These are phyloP conservation scores for Cynopterus sphinx DNA, from an alignment of 2,797 vertebrate genomes.

Conservation along the genomic window DNA sequence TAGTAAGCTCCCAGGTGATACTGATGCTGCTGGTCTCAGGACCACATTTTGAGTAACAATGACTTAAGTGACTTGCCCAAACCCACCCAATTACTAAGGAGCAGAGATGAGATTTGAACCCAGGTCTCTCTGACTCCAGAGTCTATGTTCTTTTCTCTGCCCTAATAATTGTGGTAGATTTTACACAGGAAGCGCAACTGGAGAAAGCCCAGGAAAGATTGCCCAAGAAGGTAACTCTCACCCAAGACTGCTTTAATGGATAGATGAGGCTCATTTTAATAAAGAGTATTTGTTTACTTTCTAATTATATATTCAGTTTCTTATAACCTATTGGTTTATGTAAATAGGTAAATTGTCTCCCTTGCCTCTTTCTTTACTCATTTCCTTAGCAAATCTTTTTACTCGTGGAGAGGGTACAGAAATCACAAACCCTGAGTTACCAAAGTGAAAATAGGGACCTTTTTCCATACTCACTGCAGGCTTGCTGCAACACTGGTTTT, in stretches of 20 bases:
- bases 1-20: neutral
- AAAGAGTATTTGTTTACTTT: neutral
- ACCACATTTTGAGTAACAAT: neutral
- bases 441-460: neutral
- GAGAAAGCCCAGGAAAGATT: neutral
- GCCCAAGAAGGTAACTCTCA: neutral
- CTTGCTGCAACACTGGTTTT: neutral
- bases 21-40: neutral
- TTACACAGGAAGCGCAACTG: neutral
- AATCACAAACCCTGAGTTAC: neutral
- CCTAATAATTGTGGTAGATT: neutral
- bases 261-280: neutral
- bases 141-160: neutral
- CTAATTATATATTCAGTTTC: neutral
- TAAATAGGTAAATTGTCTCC: neutral
- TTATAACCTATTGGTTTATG: slow-evolving; percentile 46
- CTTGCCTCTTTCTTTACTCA: neutral
- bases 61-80: neutral
- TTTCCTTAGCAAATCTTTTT: slow-evolving; percentile 51
- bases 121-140: neutral
- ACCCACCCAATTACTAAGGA: neutral
- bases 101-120: neutral
- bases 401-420: neutral
- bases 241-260: neutral
- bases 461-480: neutral